Evolutionary conservation across 2,797 vertebrate species (phyloP).

Genomic region (Kryptolebias ocellatus): DNA sequence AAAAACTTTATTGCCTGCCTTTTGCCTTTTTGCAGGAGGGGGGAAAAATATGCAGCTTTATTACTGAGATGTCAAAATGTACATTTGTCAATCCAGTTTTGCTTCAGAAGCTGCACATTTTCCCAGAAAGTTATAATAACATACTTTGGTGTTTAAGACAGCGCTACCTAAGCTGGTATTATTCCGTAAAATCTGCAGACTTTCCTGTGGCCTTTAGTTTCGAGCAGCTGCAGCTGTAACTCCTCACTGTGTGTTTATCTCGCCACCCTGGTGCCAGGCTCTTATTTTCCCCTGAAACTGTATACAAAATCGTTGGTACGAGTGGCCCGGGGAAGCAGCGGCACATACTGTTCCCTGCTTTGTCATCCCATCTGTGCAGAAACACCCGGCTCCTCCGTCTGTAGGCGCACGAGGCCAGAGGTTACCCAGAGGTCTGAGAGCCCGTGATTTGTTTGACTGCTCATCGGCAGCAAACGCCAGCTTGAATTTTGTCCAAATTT

Average conservation of each 20-base stretch:
- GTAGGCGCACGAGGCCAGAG: conserved; percentile 38
- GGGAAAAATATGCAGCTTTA: too few species aligned
- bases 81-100: too few species aligned
- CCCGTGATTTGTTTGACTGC: conserved; percentile 8
- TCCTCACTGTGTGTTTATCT: conserved; percentile 58
- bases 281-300: conserved; percentile 47
- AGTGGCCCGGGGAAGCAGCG: conserved; percentile 18
- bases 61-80: too few species aligned
- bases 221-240: conserved; percentile 58
- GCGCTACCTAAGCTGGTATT: too few species aligned
- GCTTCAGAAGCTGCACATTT: too few species aligned
- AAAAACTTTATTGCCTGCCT: too few species aligned
- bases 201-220: background rate
- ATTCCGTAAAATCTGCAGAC: too few species aligned
- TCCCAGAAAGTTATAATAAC: too few species aligned
- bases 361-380: conserved; percentile 31
- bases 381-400: conserved; percentile 33
- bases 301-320: conserved; percentile 35
- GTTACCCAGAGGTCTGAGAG: conserved; percentile 22
- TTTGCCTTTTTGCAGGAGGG: too few species aligned
- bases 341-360: conserved; percentile 55
- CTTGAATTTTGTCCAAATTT: conserved; percentile 6
- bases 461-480: background rate
- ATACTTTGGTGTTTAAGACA: too few species aligned
- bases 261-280: conserved; percentile 46